Evolutionary conservation across 2,888 invertebrate genomes (phyloP), one percentile per base, ranked within the genome.

Genomic region (Loripinus fragilis): DNA sequence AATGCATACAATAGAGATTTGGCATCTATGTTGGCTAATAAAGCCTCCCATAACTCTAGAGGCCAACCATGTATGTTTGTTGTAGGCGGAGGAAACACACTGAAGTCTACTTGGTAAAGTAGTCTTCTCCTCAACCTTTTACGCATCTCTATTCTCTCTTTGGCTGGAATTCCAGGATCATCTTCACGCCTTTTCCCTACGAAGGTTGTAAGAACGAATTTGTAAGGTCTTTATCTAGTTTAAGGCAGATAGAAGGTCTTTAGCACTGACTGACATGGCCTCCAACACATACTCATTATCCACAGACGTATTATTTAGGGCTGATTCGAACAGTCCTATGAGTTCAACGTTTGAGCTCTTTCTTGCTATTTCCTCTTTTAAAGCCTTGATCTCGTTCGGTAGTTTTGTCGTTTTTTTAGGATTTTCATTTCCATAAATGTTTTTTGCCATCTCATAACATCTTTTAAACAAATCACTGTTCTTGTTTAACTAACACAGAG

Each of bases 121-220:
- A 82, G 70, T 0, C 82, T 74, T 7, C 28, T 35, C 50, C 78
- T 25, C 5, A 85, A 67, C 5, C n/a, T 8, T 33, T 50, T 17
- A 50, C 76, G 41, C 38, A 74, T 7, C 25, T 60, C n/a, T 20
- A 74, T 42, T 42, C 82, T 60, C 23, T 60, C 55, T 12, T 8
- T 10, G 10, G 80, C 76, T 3, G 70, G 30, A 10, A 85, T 77
- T 23, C 81, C 80, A 3, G 77, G 65, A 15, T 20, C 48, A 48
- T 85, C 82, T 52, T 85, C 82, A 17, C 81, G 65, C 23, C 68
- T 17, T 79, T 81, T 81, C 83, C 83, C n/a, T n/a, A n/a, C n/a
- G n/a, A n/a, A n/a, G n/a, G n/a, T n/a, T n/a, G n/a, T n/a, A n/a
- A n/a, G n/a, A n/a, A n/a, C n/a, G n/a, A n/a, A n/a, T n/a, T n/a